Evolutionary conservation across 1,140 invertebrate genomes (phyloP).

Genomic region (Heliconius melpomene): DNA sequence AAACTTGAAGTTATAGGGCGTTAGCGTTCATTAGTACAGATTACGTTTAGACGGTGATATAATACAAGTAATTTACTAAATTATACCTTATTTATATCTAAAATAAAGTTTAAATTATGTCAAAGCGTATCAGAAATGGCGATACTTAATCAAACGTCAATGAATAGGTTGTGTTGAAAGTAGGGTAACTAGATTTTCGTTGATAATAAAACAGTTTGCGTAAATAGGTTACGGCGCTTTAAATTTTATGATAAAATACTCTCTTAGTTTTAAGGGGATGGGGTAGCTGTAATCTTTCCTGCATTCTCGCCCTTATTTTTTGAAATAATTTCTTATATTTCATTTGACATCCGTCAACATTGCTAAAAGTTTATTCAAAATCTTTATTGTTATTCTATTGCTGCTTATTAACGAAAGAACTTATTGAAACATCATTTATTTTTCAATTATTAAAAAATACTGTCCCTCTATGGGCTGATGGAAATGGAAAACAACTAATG

Average conservation of each 20-base stretch:
- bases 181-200: slow-evolving; percentile 38
- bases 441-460: too few species aligned
- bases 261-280: not conserved
- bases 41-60: slow-evolving; percentile 45
- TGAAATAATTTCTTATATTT: not conserved
- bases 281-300: too few species aligned
- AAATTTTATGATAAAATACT: slow-evolving; percentile 14
- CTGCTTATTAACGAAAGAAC: too few species aligned
- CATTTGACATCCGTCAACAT: too few species aligned
- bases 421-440: too few species aligned
- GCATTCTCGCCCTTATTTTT: not conserved
- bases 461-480: too few species aligned
- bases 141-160: slow-evolving; percentile 55
- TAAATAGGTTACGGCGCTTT: slow-evolving; percentile 18
- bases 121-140: slow-evolving; percentile 14
- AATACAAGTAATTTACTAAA: not conserved
- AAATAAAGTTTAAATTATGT: slow-evolving; percentile 37
- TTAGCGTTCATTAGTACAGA: slow-evolving; percentile 53
- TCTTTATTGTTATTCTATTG: too few species aligned
- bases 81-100: slow-evolving; percentile 26
- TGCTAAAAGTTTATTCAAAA: too few species aligned
- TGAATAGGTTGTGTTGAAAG: slow-evolving; percentile 47
- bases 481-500: too few species aligned
- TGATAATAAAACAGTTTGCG: slow-evolving; percentile 22
- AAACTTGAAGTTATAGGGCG: slow-evolving; percentile 53